A percentile compares a stretch with the other conserved stretches of the same genome.
These are phyloP conservation scores for Blastomussa wellsi DNA, from an alignment of 92 coral and sea anemone genomes.

Conservation along the genomic window DNA sequence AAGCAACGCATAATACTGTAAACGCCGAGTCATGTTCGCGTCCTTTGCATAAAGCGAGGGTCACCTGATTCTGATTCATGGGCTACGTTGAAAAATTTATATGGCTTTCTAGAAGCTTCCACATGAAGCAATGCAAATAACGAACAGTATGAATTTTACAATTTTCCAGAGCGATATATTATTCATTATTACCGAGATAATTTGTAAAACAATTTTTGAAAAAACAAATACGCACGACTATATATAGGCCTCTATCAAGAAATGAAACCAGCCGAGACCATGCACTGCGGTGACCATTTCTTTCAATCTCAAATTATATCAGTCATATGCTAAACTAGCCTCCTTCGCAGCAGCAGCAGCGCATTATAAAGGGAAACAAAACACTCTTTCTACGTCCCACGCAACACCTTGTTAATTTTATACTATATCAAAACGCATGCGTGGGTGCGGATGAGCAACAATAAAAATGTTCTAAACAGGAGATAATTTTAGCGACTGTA, in stretches of 20 bases:
- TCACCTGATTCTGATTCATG: too few relatives aligned
- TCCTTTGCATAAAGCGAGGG: too few relatives aligned
- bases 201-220: background rate
- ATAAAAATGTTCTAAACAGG: background rate
- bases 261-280: background rate
- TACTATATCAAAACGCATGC: background rate
- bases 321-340: background rate
- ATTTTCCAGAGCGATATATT: background rate
- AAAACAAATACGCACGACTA: background rate
- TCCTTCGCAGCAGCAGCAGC: too few relatives aligned
- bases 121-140: background rate
- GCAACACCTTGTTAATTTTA: background rate
- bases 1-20: too few relatives aligned
- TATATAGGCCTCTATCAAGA: background rate
- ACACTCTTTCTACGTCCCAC: background rate
- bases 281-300: background rate
- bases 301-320: background rate
- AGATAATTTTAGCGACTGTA: conserved; percentile 9
- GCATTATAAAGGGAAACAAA: background rate
- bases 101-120: background rate
- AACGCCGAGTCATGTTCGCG: background rate
- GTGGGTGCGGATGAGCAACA: background rate
- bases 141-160: background rate
- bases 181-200: background rate
- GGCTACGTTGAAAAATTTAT: background rate